Conservation (phyloP, 2,797 vertebrate species). For the Spinus pinus region DNA sequence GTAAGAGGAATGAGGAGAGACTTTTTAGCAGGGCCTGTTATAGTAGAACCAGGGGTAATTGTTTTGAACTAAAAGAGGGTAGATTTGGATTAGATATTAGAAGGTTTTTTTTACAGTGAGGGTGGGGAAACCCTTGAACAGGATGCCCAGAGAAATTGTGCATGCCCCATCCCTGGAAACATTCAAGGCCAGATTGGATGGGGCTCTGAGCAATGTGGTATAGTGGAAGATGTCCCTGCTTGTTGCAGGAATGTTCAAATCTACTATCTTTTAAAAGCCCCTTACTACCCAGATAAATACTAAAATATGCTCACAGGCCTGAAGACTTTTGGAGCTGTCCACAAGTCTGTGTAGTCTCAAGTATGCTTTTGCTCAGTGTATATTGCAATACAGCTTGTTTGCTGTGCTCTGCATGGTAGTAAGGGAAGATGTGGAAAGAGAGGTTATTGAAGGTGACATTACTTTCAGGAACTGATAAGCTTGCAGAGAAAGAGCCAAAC, state of each 20-base stretch:
- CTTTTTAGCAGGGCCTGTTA: background rate
- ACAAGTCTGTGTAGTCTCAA: background rate
- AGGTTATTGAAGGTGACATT: background rate
- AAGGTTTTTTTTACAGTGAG: background rate
- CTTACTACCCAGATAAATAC: background rate
- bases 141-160: background rate
- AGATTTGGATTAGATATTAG: background rate
- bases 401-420: background rate
- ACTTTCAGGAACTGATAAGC: background rate
- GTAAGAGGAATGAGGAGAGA: background rate
- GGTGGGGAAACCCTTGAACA: background rate
- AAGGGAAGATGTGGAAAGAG: background rate
- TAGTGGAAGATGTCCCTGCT: background rate
- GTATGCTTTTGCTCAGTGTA: background rate
- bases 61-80: background rate
- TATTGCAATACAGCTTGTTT: background rate
- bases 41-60: background rate
- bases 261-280: accelerated
- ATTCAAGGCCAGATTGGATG: background rate
- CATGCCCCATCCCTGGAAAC: background rate
- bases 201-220: background rate
- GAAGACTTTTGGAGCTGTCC: background rate
- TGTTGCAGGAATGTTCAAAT: background rate
- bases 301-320: background rate
- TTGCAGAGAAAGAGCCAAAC: background rate